Conservation (phyloP, 2,113 vertebrate genomes). For the Tachysurus fulvidraco region DNA sequence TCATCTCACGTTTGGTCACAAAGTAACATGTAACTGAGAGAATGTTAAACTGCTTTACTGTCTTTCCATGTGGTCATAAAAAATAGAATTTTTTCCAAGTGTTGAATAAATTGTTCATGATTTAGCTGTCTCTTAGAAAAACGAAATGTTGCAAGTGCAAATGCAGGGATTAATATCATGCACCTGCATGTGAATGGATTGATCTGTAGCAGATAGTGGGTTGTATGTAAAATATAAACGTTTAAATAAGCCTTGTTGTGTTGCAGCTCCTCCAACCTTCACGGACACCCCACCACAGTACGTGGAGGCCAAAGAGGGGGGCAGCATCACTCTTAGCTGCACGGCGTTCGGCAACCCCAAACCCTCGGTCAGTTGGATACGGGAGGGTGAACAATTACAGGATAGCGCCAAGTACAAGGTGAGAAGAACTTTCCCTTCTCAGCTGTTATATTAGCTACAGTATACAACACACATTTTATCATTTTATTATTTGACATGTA, state of each 20-base stretch:
- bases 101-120: background rate
- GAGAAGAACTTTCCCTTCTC: constrained; percentile 1
- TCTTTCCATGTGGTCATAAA: background rate
- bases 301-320: constrained; percentile 93
- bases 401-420: constrained; percentile 92
- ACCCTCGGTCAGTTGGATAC: constrained; percentile 93
- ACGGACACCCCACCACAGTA: constrained; percentile 94
- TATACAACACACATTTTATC: too few species aligned
- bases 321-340: constrained; percentile 90
- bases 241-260: constrained; percentile 6
- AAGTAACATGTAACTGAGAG: background rate
- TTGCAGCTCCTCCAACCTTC: constrained; percentile 92
- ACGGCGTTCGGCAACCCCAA: constrained; percentile 95
- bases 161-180: background rate
- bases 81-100: background rate
- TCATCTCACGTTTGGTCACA: background rate
- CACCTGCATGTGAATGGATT: background rate
- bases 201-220: background rate
- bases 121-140: background rate
- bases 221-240: background rate
- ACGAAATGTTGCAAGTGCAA: background rate
- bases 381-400: constrained; percentile 83
- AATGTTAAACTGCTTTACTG: background rate
- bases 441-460: too few species aligned
- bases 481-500: background rate